These are phyloP conservation scores for Smittia aterrima DNA, from an alignment of 2,888 invertebrate species.

Conservation along the genomic window DNA sequence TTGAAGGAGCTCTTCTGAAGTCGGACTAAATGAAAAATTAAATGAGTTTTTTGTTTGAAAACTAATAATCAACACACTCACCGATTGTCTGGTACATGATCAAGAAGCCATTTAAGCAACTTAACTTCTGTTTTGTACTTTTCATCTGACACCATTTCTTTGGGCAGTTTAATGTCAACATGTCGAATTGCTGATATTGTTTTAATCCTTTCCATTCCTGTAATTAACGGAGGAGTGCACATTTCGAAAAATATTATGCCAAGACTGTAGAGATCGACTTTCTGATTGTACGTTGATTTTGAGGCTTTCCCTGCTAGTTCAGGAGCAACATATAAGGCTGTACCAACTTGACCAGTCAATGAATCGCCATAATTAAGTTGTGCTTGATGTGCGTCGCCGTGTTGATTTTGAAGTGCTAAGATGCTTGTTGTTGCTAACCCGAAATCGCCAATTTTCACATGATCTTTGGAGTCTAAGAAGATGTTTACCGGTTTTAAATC, in stretches of 20 bases:
- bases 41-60: too few species aligned
- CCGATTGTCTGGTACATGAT: slow-evolving; percentile 80
- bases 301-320: slow-evolving; percentile 72
- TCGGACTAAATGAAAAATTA: too few species aligned
- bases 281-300: slow-evolving; percentile 80
- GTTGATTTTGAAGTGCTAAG: slow-evolving; percentile 51
- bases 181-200: slow-evolving; percentile 71
- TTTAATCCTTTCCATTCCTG: slow-evolving; percentile 85
- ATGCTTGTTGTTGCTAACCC: slow-evolving; percentile 87
- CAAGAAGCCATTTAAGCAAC: slow-evolving; percentile 71
- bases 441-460: slow-evolving; percentile 92
- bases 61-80: too few species aligned
- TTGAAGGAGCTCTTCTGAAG: slow-evolving; percentile 77
- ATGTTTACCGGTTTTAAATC: slow-evolving; percentile 90
- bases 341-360: slow-evolving; percentile 85
- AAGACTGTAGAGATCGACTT: slow-evolving; percentile 81
- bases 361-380: slow-evolving; percentile 43
- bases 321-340: slow-evolving; percentile 92
- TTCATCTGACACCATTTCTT: slow-evolving; percentile 57
- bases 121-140: slow-evolving; percentile 54
- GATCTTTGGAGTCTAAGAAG: slow-evolving; percentile 90
- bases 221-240: slow-evolving; percentile 80
- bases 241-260: slow-evolving; percentile 96
- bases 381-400: not conserved
- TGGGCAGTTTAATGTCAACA: slow-evolving; percentile 69